Conservation (phyloP, 2,113 vertebrate genomes). For the Myrmophylax atrothorax region DNA sequence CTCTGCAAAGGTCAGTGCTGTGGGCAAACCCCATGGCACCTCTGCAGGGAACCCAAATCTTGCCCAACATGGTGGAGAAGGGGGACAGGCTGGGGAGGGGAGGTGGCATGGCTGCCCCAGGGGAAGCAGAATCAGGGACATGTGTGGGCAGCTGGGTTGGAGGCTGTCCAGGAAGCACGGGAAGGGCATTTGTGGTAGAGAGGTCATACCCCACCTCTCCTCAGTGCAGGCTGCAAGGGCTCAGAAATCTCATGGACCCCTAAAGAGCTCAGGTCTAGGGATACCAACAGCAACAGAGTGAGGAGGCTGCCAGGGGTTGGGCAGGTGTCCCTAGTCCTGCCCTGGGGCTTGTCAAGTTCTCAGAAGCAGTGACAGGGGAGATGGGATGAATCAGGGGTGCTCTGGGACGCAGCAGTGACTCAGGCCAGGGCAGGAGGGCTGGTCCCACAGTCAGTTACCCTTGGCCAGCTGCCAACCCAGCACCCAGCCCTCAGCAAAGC, state of each 20-base stretch:
- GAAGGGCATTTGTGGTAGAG: background rate
- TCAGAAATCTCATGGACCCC: accelerated
- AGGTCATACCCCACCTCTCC: background rate
- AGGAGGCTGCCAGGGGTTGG: background rate
- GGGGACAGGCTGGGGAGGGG: background rate
- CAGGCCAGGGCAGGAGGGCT: background rate
- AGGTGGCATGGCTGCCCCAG: background rate
- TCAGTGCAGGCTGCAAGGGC: background rate
- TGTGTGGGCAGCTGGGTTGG: background rate
- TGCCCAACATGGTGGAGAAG: accelerated
- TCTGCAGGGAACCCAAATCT: background rate
- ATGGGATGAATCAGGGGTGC: accelerated
- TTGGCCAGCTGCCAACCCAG: background rate
- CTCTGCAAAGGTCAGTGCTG: accelerated
- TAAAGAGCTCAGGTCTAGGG: background rate
- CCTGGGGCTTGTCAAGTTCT: background rate
- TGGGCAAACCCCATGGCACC: background rate
- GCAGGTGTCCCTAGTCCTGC: accelerated
- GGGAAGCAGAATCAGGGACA: background rate
- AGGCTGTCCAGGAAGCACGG: background rate
- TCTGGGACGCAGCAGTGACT: accelerated
- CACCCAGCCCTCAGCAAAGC: background rate
- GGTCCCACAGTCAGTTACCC: background rate
- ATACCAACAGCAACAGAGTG: accelerated
- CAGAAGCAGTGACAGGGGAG: accelerated